A percentile compares a stretch with the other conserved stretches of the same genome.
Conservation (phyloP, 2,113 vertebrate species). For the Saguinus midas region DNA sequence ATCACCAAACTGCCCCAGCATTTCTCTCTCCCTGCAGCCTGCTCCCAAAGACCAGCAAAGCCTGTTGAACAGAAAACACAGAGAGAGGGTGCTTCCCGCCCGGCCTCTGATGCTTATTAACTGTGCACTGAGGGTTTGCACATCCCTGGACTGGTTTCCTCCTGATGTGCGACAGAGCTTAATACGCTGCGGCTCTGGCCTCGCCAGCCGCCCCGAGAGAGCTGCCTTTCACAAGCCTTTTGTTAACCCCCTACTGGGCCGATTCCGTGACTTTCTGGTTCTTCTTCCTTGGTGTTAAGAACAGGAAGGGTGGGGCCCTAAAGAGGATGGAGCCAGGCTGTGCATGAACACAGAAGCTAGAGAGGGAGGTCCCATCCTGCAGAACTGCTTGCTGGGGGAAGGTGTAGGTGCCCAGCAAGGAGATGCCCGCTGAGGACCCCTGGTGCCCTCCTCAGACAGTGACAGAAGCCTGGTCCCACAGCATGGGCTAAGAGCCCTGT, state of each 20-base stretch:
- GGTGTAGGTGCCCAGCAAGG: rapidly evolving
- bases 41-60: not conserved
- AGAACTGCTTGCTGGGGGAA: not conserved
- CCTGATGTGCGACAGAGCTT: not conserved
- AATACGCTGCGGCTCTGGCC: rapidly evolving
- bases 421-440: not conserved
- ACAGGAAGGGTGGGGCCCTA: not conserved
- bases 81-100: rapidly evolving
- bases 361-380: rapidly evolving
- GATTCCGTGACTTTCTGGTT: rapidly evolving
- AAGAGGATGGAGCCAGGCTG: not conserved
- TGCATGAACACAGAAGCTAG: not conserved
- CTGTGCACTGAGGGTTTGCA: not conserved
- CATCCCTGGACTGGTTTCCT: not conserved
- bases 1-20: not conserved
- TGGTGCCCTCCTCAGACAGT: rapidly evolving
- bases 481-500: rapidly evolving
- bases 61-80: rapidly evolving
- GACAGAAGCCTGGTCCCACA: not conserved
- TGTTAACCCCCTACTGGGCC: rapidly evolving
- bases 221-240: rapidly evolving
- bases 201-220: rapidly evolving
- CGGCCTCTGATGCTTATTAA: rapidly evolving
- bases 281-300: not conserved
- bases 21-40: not conserved